Conservation (phyloP, 2,888 invertebrate species). For the Phytoseiulus persimilis region DNA sequence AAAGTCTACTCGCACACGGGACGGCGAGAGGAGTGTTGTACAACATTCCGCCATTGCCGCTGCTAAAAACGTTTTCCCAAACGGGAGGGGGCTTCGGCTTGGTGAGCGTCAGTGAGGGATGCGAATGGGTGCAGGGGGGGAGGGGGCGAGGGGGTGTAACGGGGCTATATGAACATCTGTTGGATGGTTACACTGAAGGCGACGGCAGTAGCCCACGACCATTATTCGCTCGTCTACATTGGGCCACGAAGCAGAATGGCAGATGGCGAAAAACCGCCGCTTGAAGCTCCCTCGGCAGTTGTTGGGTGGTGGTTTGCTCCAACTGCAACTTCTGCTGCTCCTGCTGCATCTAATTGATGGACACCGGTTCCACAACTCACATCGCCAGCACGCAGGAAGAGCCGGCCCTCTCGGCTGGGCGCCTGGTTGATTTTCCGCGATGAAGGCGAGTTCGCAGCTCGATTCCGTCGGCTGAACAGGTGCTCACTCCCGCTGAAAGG, state of each 20-base stretch:
- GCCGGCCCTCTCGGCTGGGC: no score
- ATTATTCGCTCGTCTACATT: slow-evolving; percentile 5
- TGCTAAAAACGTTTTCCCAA: neutral
- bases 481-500: neutral
- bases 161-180: neutral
- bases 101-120: neutral
- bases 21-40: neutral
- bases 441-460: no score
- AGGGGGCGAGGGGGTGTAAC: neutral
- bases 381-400: neutral
- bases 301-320: neutral
- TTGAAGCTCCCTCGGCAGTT: neutral
- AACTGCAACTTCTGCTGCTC: neutral
- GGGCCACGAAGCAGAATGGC: neutral
- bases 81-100: neutral
- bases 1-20: neutral
- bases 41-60: neutral
- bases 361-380: neutral
- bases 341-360: neutral
- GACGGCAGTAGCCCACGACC: neutral
- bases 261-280: neutral
- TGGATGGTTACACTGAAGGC: neutral
- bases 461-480: neutral
- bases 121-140: neutral
- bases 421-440: no score